Percentiles rank a stretch among this genome's conserved stretches.
Evolutionary conservation across 2,888 invertebrate species (phyloP).

Genomic region (Nomada ferruginata): DNA sequence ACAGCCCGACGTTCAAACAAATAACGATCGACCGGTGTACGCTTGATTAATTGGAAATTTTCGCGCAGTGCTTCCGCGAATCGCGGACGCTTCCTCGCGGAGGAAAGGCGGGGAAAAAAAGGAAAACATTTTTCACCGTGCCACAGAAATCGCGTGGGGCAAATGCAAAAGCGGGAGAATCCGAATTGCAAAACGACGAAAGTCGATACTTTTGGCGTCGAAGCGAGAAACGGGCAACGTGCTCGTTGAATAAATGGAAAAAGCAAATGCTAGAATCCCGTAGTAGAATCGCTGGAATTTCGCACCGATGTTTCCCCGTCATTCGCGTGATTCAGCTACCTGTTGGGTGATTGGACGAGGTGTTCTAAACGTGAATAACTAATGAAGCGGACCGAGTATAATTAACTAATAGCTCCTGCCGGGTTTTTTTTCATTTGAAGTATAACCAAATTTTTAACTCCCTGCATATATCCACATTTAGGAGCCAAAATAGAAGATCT

Average conservation of each 20-base stretch:
- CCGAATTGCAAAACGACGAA: slow-evolving; percentile 65
- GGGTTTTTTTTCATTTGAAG: slow-evolving; percentile 1
- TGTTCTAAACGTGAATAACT: slow-evolving; percentile 4
- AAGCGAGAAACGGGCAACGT: slow-evolving; percentile 49
- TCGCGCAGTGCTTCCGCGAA: neutral
- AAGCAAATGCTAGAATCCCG: slow-evolving; percentile 56
- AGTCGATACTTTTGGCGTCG: slow-evolving; percentile 61
- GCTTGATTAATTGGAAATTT: slow-evolving; percentile 28
- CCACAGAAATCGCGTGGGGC: slow-evolving; percentile 35
- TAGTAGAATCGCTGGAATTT: slow-evolving; percentile 49
- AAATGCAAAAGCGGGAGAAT: slow-evolving; percentile 55
- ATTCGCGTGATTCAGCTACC: slow-evolving; percentile 40
- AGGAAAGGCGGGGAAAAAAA: neutral
- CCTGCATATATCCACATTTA: no score
- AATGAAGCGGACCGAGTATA: neutral
- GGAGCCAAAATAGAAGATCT: no score
- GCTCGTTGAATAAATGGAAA: slow-evolving; percentile 63
- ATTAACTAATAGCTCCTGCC: neutral
- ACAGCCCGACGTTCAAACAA: slow-evolving; percentile 22
- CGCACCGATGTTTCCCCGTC: slow-evolving; percentile 16
- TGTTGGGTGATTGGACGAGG: slow-evolving; percentile 12
- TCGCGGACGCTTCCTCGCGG: neutral
- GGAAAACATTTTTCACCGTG: slow-evolving; percentile 16
- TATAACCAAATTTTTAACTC: neutral
- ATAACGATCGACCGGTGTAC: slow-evolving; percentile 1